Evolutionary conservation across 2,797 vertebrate species (phyloP), one percentile per base, ranked within the genome.

Genomic region (Protonibea diacanthus): DNA sequence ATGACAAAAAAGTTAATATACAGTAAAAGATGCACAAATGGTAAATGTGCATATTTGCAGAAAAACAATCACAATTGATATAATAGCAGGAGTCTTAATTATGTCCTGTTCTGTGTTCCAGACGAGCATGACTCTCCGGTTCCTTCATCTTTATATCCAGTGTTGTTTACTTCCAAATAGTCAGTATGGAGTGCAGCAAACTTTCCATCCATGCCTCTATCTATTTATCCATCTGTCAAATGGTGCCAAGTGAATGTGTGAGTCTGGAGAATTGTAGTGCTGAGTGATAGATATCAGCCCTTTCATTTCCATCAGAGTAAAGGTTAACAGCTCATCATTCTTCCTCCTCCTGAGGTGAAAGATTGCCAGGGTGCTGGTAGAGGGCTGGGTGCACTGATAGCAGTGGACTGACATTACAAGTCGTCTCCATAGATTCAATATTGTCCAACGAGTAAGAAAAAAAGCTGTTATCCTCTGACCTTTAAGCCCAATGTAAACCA

Each of bases 241-340:
- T n/a, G 15, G 57, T 79, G 75, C 40, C 42, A 7, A 49, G 64
- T 81, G 78, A 81, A 76, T 64, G 80, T 53, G 74, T 77, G 71
- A 71, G 45, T 69, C 71, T 58, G 71, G 70, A 82, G 83, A 75
- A 81, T 71, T 78, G 88, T 82, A 49, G 58, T 20, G 55, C 67
- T 51, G 84, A 84, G 64, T 86, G 89, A 87, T 88, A 82, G 82
- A 87, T 90, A 88, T 89, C 87, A 81, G 84, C 53, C 77, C 66
- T 85, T 89, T 89, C 83, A 91, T 88, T 89, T 90, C 87, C 81
- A 92, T 91, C 87, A 77, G 78, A 88, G 78, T 81, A 91, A 93
- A 93, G 91, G 92, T 91, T 90, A 92, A 91, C 87, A 88, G 89
- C 91, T 82, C 92, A 89, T 92, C 91, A 86, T 84, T 91, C 90